Evolutionary conservation across 2,113 vertebrate species (phyloP), one percentile per base, ranked within the genome.

Genomic region (Leptobrachium ailaonicum): DNA sequence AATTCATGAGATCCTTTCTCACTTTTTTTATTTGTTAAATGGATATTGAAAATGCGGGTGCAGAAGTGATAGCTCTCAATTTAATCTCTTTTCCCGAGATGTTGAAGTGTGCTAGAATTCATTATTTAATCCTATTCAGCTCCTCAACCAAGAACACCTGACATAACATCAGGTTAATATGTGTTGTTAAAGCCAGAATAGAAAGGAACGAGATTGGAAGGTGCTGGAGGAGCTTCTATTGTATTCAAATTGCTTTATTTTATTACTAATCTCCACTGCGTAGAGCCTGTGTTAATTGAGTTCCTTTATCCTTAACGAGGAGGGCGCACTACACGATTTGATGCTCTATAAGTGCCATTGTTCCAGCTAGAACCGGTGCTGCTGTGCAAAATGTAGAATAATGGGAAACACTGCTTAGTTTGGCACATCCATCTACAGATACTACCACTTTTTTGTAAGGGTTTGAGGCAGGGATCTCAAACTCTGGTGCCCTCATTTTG

Each of bases 161-260:
- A 41, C 44, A n/a, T 79, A 53, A 73, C 71, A 73, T 80, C 70
- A 80, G 77, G 71, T 73, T 80, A 80, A 80, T 80, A 73, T 60
- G 32, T 54, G 77, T 73, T 42, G 42, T 67, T 60, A 56, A 56
- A 64, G 77, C 42, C 54, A 79, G 20, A 63, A 71, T 54, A 2
- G 62, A 45, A 45, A 2, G 56, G 60, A 73, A 50, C 2, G n/a
- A 67, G 62, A 79, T 71, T 56, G 41, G 54, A 64, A 58, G 68
- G 62, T 66, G 44, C 14, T 44, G 1, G 4, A 12, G 45, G 42
- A 72, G 43, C 68, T 79, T 72, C 56, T 53, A 60, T 60, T 53
- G 66, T 64, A 79, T 71, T 20, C 64, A 79, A 72, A 64, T 79
- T 32, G 77, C 71, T 44, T 44, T 80, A 67, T 80, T 80, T 80